phyloP scores from a whole-genome alignment of 2,797 vertebrate species.

The Rhyacichthys aspro region DNA sequence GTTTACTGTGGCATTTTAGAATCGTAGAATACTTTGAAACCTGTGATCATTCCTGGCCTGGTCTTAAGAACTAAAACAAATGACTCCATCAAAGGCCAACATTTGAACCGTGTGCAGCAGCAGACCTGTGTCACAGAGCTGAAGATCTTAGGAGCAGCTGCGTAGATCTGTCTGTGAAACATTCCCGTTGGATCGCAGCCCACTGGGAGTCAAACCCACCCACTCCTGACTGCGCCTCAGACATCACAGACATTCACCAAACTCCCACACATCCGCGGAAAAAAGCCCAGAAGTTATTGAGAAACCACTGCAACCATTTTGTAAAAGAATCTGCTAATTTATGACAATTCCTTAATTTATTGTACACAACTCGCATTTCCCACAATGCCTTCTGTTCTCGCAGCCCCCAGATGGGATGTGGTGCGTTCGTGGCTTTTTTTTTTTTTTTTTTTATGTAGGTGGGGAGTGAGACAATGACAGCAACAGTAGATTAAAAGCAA shows the following conservation, averaged over 20 bases:
- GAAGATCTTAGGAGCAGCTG: constrained; percentile 67
- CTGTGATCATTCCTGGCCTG: too few species aligned
- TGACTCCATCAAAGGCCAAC: constrained; percentile 15
- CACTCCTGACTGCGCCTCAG: constrained; percentile 55
- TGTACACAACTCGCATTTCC: constrained; percentile 10
- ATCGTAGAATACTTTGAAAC: too few species aligned
- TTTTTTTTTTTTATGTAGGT: constrained; percentile 23
- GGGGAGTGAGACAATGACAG: constrained; percentile 8
- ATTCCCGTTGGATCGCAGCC: constrained; percentile 54
- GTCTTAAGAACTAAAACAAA: too few species aligned
- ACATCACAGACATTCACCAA: constrained; percentile 53
- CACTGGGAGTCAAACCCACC: constrained; percentile 58
- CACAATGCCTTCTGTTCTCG: constrained; percentile 12
- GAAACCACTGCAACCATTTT: constrained; percentile 8
- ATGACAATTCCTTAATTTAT: neutral
- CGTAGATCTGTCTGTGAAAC: constrained; percentile 48
- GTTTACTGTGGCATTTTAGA: too few species aligned
- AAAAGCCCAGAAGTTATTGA: constrained; percentile 24
- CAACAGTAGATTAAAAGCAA: neutral
- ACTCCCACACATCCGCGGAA: constrained; percentile 53
- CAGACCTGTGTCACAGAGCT: constrained; percentile 35
- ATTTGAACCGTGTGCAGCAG: constrained; percentile 31
- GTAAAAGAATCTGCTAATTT: constrained; percentile 8
- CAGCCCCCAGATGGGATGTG: constrained; percentile 1
- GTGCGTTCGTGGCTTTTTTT: neutral